Conservation (phyloP, 64 coral and sea anemone species). For the Actinia tenebrosa region DNA sequence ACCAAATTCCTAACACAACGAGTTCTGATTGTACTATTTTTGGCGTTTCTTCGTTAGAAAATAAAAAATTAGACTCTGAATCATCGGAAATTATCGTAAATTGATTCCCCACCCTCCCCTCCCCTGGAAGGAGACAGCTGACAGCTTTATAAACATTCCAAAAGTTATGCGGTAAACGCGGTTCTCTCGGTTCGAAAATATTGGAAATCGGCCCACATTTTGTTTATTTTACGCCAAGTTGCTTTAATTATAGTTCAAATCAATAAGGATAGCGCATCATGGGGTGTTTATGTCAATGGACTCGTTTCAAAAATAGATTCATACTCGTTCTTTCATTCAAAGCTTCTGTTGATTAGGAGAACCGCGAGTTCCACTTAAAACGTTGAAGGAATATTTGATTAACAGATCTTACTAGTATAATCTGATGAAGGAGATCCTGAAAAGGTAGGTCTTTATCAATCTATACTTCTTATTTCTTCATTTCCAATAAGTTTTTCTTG, state of each 20-base stretch:
- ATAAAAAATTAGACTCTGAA: background rate
- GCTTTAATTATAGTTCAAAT: background rate
- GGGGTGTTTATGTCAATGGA: background rate
- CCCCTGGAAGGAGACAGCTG: background rate
- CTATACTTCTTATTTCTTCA: background rate
- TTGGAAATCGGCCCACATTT: slow-evolving; percentile 10
- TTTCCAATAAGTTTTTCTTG: background rate
- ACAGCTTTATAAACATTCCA: slow-evolving; percentile 23
- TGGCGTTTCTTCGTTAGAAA: no score
- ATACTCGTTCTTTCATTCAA: background rate
- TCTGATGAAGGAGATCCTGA: background rate
- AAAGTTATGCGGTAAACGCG: slow-evolving; percentile 21
- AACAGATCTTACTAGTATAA: background rate
- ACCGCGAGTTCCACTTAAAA: background rate
- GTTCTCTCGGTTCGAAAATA: background rate
- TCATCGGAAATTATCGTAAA: background rate
- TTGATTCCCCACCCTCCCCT: background rate
- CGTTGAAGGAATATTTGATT: background rate
- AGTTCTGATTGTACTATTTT: no score
- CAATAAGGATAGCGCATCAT: background rate
- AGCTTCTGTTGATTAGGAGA: background rate
- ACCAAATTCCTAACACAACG: no score
- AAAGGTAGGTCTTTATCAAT: background rate
- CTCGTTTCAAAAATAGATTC: background rate
- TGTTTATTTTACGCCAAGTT: slow-evolving; percentile 15